These are phyloP conservation scores for Zootermopsis nevadensis DNA, from an alignment of 2,888 invertebrate species.

Conservation along the genomic window DNA sequence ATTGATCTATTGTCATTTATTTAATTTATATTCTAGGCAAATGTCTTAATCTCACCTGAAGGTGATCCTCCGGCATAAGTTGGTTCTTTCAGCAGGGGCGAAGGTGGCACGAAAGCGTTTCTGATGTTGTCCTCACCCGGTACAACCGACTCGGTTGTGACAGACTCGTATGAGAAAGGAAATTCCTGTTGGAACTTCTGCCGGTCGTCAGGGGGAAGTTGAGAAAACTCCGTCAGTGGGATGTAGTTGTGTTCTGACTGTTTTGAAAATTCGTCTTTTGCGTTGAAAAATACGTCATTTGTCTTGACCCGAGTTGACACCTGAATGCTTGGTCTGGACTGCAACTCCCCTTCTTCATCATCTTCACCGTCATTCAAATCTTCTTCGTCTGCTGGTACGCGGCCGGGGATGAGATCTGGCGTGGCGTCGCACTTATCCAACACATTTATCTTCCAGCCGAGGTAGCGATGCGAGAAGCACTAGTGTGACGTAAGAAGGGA, in stretches of 20 bases:
- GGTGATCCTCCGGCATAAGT: not conserved
- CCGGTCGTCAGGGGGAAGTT: slow-evolving; percentile 2
- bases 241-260: slow-evolving; percentile 28
- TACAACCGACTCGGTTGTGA: not conserved
- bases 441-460: slow-evolving; percentile 96
- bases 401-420: slow-evolving; percentile 63
- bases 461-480: slow-evolving; percentile 92
- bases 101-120: slow-evolving; percentile 43
- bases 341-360: slow-evolving; percentile 65
- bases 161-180: slow-evolving; percentile 29
- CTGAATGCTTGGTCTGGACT: slow-evolving; percentile 71
- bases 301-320: slow-evolving; percentile 74
- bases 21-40: too few relatives aligned
- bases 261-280: slow-evolving; percentile 25
- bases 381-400: slow-evolving; percentile 61
- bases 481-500: slow-evolving; percentile 63
- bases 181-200: slow-evolving; percentile 19
- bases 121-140: slow-evolving; percentile 29
- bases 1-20: too few relatives aligned
- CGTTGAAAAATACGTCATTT: slow-evolving; percentile 64
- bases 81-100: slow-evolving; percentile 34
- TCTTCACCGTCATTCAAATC: slow-evolving; percentile 58
- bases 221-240: slow-evolving; percentile 17
- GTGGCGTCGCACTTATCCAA: slow-evolving; percentile 79
- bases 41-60: not conserved